phyloP scores from a whole-genome alignment of 2,888 invertebrate species.

The Coenonympha glycerion region DNA sequence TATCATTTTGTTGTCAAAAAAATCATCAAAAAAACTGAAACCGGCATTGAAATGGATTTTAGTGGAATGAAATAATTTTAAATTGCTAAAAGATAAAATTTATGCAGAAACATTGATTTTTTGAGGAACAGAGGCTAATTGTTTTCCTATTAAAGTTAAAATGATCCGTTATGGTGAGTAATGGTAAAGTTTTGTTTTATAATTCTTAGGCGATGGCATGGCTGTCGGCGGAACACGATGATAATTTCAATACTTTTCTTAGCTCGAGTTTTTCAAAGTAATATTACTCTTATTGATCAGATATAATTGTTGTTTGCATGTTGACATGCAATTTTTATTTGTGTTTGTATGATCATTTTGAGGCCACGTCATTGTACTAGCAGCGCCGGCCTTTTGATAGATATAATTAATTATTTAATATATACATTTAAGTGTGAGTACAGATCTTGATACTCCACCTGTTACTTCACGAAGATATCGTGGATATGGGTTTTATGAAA shows the following conservation, averaged over 20 bases:
- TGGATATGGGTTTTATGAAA: no score
- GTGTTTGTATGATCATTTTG: background rate
- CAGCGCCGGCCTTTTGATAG: background rate
- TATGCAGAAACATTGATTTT: background rate
- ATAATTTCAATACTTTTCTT: background rate
- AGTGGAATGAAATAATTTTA: constrained; percentile 15
- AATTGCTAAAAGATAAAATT: background rate
- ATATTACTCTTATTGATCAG: background rate
- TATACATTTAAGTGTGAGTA: no score
- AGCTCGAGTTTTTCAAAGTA: background rate
- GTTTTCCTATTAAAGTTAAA: background rate
- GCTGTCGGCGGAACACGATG: background rate
- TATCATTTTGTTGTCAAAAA: background rate
- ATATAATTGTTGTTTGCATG: background rate
- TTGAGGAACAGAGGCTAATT: background rate
- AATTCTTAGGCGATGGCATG: background rate
- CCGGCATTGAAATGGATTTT: constrained; percentile 24
- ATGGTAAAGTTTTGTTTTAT: background rate
- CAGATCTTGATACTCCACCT: no score
- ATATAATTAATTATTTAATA: no score
- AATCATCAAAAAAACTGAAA: constrained; percentile 8
- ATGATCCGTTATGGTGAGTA: constrained; percentile 10
- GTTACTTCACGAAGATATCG: no score
- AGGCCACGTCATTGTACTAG: constrained; percentile 23
- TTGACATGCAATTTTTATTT: background rate